Evolutionary conservation across 2,888 invertebrate species (phyloP), one percentile per base, ranked within the genome.

Genomic region (Lasioglossum marginatum): DNA sequence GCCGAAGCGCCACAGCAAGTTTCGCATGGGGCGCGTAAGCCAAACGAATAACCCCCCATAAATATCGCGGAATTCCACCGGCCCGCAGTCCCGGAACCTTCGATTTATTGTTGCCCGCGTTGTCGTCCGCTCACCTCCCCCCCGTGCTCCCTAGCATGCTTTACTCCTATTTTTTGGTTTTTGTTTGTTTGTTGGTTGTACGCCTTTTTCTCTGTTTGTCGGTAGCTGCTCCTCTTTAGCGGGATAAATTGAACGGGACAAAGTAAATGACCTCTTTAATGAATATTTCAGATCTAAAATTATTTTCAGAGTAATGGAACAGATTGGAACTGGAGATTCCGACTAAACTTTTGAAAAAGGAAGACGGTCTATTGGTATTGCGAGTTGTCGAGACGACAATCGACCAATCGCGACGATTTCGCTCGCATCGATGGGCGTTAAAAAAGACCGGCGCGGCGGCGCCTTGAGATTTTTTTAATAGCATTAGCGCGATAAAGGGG

Each of bases 41-140:
- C 90, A 89, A 93, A 93, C 85, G 91, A 91, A 93, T 90, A 91
- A 90, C 89, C 87, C 87, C 77, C 88, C 87, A 90, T 93, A 93
- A 93, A 93, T 93, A 92, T 92, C 90, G 90, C 79, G 86, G 81
- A 90, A 91, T 93, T 89, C 90, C 85, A 85, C 86, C 82, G 86
- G 85, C 85, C 72, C 79, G 85, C 81, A 86, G 84, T 85, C 81
- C 57, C 73, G 48, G 68, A 19, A 71, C 76, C 81, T 90, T 91
- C 91, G 91, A 92, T 91, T 91, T 92, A 92, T 91, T 60, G 88
- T 87, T 76, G 60, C 71, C 12, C 81, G 79, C n/a, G 70, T 68
- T 70, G 70, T 83, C 82, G 84, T 79, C 83, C 73, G 75, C 71
- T 82, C 79, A 68, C 86, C 63, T 84, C 80, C 31, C 80, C 80